Percentiles rank a stretch among this genome's conserved stretches.
Conservation (phyloP, 1,140 invertebrate species). For the Drosophila rufa region DNA sequence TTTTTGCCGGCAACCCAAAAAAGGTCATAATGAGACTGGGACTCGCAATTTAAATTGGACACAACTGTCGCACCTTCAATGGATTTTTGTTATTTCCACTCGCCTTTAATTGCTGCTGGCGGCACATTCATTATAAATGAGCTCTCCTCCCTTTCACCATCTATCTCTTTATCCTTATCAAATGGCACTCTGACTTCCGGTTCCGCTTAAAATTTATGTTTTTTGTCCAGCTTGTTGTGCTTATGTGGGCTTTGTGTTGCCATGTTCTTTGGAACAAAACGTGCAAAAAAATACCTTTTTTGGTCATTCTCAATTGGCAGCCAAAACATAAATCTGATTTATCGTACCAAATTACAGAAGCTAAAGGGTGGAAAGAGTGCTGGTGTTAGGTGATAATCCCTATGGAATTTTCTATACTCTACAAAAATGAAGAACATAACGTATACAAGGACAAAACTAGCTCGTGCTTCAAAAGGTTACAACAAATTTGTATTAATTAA, state of each 20-base stretch:
- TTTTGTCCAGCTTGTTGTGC: conserved; percentile 8
- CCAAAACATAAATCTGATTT: conserved; percentile 61
- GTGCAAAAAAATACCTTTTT: conserved; percentile 29
- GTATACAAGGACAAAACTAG: too few species aligned
- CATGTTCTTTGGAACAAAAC: conserved; percentile 28
- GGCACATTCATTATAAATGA: conserved; percentile 32
- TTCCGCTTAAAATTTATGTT: conserved; percentile 48
- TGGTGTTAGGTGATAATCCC: neutral
- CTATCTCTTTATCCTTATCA: conserved; percentile 39
- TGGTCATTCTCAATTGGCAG: conserved; percentile 16
- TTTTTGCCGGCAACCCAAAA: conserved; percentile 63
- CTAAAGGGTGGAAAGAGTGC: conserved; percentile 9
- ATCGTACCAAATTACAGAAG: conserved; percentile 55
- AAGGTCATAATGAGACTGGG: conserved; percentile 69
- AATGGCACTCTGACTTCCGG: conserved; percentile 64
- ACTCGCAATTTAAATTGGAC: conserved; percentile 36
- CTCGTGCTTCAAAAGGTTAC: too few species aligned
- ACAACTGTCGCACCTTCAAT: conserved; percentile 44
- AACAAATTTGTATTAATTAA: too few species aligned
- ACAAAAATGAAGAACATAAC: too few species aligned
- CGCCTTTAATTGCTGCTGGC: conserved; percentile 60
- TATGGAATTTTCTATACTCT: conserved; percentile 12
- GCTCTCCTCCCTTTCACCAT: neutral
- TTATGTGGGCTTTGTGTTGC: conserved; percentile 7
- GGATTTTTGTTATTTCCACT: conserved; percentile 9